Evolutionary conservation across 1,140 invertebrate genomes (phyloP).

Genomic region (Sitophilus oryzae): DNA sequence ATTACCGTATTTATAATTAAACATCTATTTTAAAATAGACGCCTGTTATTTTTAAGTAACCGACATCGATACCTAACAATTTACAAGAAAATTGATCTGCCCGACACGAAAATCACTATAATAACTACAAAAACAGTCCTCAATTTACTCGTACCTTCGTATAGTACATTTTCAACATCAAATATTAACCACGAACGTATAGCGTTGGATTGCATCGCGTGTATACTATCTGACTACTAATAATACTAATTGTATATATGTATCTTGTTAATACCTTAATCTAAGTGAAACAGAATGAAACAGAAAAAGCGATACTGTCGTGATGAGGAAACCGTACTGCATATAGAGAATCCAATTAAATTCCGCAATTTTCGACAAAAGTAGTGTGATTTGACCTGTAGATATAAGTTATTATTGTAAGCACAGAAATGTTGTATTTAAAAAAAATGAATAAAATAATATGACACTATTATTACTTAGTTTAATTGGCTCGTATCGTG

Average conservation of each 20-base stretch:
- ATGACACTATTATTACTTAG: slow-evolving; percentile 33
- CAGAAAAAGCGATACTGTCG: slow-evolving; percentile 8
- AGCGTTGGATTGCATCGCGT: not conserved
- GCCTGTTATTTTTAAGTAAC: too few species aligned
- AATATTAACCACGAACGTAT: too few species aligned
- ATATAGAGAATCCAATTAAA: slow-evolving; percentile 22
- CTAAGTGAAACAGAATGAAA: not conserved
- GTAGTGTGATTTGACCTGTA: slow-evolving; percentile 43
- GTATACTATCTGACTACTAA: not conserved
- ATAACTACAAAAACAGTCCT: too few species aligned
- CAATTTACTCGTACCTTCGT: too few species aligned
- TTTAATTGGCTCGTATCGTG: slow-evolving; percentile 13
- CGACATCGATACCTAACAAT: too few species aligned
- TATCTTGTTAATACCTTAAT: slow-evolving; percentile 3
- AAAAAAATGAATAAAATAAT: slow-evolving; percentile 29
- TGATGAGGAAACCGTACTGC: slow-evolving; percentile 18
- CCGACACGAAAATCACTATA: too few species aligned
- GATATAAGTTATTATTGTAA: slow-evolving; percentile 42
- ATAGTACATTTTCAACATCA: too few species aligned
- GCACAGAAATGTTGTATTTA: slow-evolving; percentile 39
- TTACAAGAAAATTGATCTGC: too few species aligned
- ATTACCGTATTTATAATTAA: too few species aligned
- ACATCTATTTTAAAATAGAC: too few species aligned
- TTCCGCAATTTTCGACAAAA: slow-evolving; percentile 25
- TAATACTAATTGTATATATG: not conserved